Evolutionary conservation across 2,888 invertebrate species (phyloP).

Genomic region (Sympetrum striolatum): DNA sequence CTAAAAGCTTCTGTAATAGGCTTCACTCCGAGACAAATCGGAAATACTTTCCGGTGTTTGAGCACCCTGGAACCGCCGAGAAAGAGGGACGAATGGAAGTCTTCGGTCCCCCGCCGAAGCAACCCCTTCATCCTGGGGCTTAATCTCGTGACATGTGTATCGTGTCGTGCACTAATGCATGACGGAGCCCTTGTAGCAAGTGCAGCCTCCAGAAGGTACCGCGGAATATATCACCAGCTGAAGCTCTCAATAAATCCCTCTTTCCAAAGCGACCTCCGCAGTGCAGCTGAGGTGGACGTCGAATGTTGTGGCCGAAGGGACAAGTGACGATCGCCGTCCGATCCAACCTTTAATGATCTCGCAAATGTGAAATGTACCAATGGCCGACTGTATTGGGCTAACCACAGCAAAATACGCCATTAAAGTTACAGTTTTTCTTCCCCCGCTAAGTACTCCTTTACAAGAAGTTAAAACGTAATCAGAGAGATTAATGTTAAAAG

Average conservation of each 20-base stretch:
- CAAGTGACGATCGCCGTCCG: not conserved
- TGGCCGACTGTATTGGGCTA: not conserved
- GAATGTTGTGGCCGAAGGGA: conserved; percentile 9
- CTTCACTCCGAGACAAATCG: too few species aligned
- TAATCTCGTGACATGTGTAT: conserved; percentile 28
- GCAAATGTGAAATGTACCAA: not conserved
- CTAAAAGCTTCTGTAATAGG: too few species aligned
- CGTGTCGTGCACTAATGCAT: not conserved
- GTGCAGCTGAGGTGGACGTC: not conserved
- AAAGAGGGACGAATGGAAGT: not conserved
- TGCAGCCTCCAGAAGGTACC: not conserved
- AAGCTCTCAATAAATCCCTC: not conserved
- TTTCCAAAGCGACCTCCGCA: not conserved
- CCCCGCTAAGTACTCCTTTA: too few species aligned
- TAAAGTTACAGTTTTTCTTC: too few species aligned
- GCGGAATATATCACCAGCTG: not conserved
- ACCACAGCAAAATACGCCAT: too few species aligned
- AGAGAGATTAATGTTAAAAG: too few species aligned
- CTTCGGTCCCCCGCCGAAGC: not conserved
- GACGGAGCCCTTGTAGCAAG: not conserved
- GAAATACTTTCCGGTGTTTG: too few species aligned
- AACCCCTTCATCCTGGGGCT: not conserved
- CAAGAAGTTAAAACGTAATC: too few species aligned
- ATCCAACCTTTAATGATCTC: conserved; percentile 11
- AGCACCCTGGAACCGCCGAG: too few species aligned